phyloP scores from a whole-genome alignment of 2,888 invertebrate species.

The Oxycera nigricornis region DNA sequence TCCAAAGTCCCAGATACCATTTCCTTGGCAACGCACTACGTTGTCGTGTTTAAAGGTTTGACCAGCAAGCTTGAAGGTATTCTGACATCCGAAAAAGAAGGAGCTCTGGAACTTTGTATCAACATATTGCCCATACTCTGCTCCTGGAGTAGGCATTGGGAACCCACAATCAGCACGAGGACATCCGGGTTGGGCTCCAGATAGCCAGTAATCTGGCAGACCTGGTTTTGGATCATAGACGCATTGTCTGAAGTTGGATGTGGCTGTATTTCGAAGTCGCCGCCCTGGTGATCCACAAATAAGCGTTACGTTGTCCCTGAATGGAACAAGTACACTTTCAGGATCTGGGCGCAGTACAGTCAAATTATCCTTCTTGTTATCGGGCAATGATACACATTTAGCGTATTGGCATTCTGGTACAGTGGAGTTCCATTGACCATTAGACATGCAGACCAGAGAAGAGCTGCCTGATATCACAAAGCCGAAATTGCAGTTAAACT shows the following conservation, averaged over 20 bases:
- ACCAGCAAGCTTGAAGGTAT: constrained; percentile 92
- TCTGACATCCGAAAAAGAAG: constrained; percentile 95
- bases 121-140: constrained; percentile 86
- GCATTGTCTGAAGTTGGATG: constrained; percentile 89
- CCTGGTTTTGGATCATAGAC: constrained; percentile 94
- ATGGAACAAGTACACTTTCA: constrained; percentile 84
- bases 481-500: constrained; percentile 94
- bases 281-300: constrained; percentile 81
- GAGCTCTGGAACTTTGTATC: constrained; percentile 92
- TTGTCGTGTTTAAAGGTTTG: constrained; percentile 92
- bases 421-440: constrained; percentile 93
- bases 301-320: constrained; percentile 88
- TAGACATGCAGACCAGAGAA: constrained; percentile 84
- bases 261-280: constrained; percentile 79
- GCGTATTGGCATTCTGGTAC: constrained; percentile 93
- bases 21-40: constrained; percentile 88
- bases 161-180: constrained; percentile 90
- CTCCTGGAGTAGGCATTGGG: constrained; percentile 90
- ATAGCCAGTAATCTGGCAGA: constrained; percentile 89
- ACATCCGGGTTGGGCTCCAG: constrained; percentile 84
- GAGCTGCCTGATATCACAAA: constrained; percentile 90
- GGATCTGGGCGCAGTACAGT: constrained; percentile 79
- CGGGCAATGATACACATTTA: constrained; percentile 86
- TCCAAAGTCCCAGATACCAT: constrained; percentile 97
- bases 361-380: constrained; percentile 87